These are phyloP conservation scores for Lepidostoma basale DNA, from an alignment of 1,140 invertebrate species.

Conservation along the genomic window DNA sequence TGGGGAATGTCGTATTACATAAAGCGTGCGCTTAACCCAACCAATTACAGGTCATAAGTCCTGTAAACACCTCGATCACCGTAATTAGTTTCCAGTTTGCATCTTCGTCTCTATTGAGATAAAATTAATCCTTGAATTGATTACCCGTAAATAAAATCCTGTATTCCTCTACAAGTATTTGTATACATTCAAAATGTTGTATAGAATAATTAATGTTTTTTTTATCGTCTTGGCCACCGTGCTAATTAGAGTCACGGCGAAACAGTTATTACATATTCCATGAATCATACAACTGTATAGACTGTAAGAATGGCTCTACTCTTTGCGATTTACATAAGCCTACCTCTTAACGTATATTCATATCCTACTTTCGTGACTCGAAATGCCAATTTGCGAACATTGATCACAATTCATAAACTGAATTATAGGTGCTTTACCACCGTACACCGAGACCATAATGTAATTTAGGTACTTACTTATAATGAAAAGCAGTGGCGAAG, in stretches of 20 bases:
- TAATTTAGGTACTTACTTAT: neutral
- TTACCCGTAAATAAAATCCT: no score
- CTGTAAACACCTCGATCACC: no score
- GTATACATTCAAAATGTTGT: neutral
- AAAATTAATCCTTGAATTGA: no score
- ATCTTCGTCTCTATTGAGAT: no score
- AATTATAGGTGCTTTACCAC: neutral
- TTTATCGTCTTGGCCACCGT: neutral
- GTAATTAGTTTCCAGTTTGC: no score
- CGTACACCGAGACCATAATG: neutral
- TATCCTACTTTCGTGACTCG: constrained; percentile 8
- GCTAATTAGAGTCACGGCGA: neutral
- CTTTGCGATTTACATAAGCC: no score
- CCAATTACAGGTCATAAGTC: no score
- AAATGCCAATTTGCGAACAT: constrained; percentile 11
- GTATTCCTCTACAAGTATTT: no score
- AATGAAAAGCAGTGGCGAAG: neutral
- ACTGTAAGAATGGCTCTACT: no score
- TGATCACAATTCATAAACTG: constrained; percentile 14
- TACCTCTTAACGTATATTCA: neutral
- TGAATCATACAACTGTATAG: no score
- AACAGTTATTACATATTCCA: neutral
- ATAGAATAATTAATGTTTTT: neutral
- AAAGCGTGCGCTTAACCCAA: no score
- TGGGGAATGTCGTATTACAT: no score